Evolutionary conservation across 2,888 invertebrate species (phyloP), one percentile per base, ranked within the genome.

Genomic region (Gibbula magus): DNA sequence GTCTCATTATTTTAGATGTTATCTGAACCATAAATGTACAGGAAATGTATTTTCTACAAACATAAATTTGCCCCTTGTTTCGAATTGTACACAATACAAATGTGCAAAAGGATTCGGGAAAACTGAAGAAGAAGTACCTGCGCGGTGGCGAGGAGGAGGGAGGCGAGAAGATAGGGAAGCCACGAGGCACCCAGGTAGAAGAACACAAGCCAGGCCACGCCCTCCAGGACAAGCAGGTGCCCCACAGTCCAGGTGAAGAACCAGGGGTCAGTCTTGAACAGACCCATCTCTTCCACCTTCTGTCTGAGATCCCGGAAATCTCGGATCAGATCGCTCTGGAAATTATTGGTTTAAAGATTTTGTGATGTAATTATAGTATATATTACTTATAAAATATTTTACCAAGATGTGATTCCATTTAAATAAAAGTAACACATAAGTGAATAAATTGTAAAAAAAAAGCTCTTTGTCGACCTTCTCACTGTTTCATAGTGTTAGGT

Each of bases 241-340:
- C 82, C 70, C 5, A 90, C 75, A 22, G 88, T 85, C 1, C 82
- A 75, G 3, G 86, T 73, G 83, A 87, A 92, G 80, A 92, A 92
- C 77, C 79, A 79, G 0, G 86, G 81, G 35, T 86, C 87, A 1
- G 86, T 85, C 78, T 88, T 84, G 80, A 92, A 88, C 75, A 88
- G 77, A 5, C 88, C 89, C 82, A 85, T 88, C 7, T 89, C 85
- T 76, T 91, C 91, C 0, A 88, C 91, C 74, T 86, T 83, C 29
- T 85, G 74, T 8, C 90, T 84, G n/a, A 92, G 83, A 5, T 87
- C 81, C 32, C 89, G 82, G 79, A 91, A 91, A 78, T 92, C 92
- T 77, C 83, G 81, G 45, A 86, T 83, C 2, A 90, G 74, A 32
- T 88, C 87, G 61, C 81, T 81, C 89, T 90, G 84, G 35, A 56